These are phyloP conservation scores for Peribatodes rhomboidaria DNA, from an alignment of 2,888 invertebrate genomes.

Conservation along the genomic window DNA sequence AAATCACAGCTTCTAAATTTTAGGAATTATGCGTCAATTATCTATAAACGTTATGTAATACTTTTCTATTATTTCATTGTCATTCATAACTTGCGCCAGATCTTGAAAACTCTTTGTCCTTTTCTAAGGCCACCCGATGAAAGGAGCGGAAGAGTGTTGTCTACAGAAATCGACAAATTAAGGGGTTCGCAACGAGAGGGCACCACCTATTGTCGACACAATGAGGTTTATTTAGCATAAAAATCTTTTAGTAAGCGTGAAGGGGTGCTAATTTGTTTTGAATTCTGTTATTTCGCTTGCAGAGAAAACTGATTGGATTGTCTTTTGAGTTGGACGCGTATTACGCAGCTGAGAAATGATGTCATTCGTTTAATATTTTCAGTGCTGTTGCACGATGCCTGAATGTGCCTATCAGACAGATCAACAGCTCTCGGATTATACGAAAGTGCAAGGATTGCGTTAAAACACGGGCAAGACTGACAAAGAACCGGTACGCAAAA, in stretches of 20 bases:
- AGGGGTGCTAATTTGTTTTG: slow-evolving; percentile 58
- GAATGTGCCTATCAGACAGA: too few species aligned
- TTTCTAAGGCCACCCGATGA: slow-evolving; percentile 62
- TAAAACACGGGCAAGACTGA: too few species aligned
- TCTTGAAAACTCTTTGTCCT: slow-evolving; percentile 56
- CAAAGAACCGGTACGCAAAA: too few species aligned
- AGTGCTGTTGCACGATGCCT: too few species aligned
- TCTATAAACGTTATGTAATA: neutral
- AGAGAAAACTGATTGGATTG: neutral
- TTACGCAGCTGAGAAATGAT: neutral
- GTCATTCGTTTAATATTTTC: too few species aligned
- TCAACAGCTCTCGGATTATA: neutral
- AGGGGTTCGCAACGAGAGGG: slow-evolving; percentile 67
- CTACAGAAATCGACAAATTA: slow-evolving; percentile 72
- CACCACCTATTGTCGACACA: slow-evolving; percentile 66
- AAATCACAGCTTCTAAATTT: neutral
- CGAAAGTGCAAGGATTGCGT: too few species aligned
- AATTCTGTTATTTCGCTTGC: slow-evolving; percentile 11
- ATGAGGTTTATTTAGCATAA: slow-evolving; percentile 79
- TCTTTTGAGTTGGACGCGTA: neutral
- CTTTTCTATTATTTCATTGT: slow-evolving; percentile 18
- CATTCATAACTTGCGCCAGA: slow-evolving; percentile 48
- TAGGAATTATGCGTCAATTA: neutral
- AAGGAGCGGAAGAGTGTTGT: slow-evolving; percentile 79
- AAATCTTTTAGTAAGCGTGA: slow-evolving; percentile 60